Conservation (phyloP, 1,140 invertebrate genomes). For the Zaprionus ghesquierei region DNA sequence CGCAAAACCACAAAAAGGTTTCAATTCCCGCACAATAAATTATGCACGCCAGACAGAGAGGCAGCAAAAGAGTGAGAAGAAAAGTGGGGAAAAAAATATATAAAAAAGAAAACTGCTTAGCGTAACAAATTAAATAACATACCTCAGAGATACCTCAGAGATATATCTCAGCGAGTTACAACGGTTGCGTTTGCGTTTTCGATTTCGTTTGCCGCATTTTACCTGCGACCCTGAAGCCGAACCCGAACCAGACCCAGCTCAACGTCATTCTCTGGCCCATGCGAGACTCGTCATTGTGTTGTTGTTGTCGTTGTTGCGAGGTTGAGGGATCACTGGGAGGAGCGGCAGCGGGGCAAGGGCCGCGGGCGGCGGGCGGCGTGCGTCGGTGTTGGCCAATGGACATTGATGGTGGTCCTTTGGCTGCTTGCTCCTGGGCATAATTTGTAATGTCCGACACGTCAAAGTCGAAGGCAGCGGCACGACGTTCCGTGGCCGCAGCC, state of each 20-base stretch:
- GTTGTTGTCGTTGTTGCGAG: neutral
- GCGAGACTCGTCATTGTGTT: conserved; percentile 66
- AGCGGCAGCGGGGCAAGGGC: too few relatives aligned
- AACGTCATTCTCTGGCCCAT: conserved; percentile 54
- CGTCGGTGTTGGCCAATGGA: conserved; percentile 41
- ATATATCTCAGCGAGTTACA: conserved; percentile 37
- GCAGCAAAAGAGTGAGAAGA: neutral
- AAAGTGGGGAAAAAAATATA: conserved; percentile 41
- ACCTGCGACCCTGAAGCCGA: conserved; percentile 34
- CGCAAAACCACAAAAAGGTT: conserved; percentile 56
- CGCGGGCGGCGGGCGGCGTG: too few relatives aligned
- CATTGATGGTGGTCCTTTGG: conserved; percentile 71
- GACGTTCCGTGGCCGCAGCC: conserved; percentile 23
- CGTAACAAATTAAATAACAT: conserved; percentile 77
- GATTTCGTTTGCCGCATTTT: conserved; percentile 56
- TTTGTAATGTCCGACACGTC: conserved; percentile 79
- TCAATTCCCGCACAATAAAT: conserved; percentile 59
- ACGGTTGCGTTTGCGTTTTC: conserved; percentile 65
- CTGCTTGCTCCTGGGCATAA: conserved; percentile 64
- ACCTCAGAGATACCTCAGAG: conserved; percentile 39
- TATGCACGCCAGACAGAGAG: conserved; percentile 53
- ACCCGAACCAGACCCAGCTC: conserved; percentile 50
- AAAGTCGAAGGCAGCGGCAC: conserved; percentile 26
- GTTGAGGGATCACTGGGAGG: neutral
- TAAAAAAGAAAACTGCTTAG: conserved; percentile 46